Percentiles rank a stretch among this genome's conserved stretches.
Evolutionary conservation across 2,113 vertebrate genomes (phyloP).

Genomic region (Lonchura striata): DNA sequence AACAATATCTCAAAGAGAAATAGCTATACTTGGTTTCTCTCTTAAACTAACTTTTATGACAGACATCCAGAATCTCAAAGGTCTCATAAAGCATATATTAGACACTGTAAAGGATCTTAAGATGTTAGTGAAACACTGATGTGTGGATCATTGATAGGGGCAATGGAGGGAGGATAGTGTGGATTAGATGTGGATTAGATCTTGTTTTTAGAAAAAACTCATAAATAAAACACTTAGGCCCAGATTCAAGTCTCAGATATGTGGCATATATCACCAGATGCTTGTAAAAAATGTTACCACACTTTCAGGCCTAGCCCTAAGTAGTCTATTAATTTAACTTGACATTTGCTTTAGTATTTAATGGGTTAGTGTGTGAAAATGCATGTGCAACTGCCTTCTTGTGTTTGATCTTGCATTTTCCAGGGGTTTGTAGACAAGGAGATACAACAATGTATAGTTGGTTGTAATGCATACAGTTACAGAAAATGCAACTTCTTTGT

Average conservation of each 20-base stretch:
- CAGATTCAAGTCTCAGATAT: conserved; percentile 36
- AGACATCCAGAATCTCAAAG: not conserved
- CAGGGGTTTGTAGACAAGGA: not conserved
- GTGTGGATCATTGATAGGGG: not conserved
- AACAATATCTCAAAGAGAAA: not conserved
- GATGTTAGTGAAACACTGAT: not conserved
- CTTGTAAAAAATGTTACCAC: conserved; percentile 64
- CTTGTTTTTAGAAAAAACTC: conserved; percentile 57
- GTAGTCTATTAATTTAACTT: conserved; percentile 58
- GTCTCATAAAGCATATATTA: not conserved
- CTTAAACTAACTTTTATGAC: not conserved
- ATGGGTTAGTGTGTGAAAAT: conserved; percentile 43
- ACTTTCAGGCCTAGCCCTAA: conserved; percentile 14
- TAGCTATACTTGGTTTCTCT: not conserved
- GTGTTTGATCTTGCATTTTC: not conserved
- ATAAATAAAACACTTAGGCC: conserved; percentile 60
- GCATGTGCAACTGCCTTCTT: not conserved
- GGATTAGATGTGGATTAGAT: conserved; percentile 58
- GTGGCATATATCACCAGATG: conserved; percentile 48
- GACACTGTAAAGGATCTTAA: not conserved
- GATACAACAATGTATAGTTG: not conserved
- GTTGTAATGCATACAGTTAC: not conserved
- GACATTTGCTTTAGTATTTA: conserved; percentile 47
- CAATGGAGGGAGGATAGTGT: not conserved
- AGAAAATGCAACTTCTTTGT: not conserved